Conservation (phyloP, 2,888 invertebrate species). For the Drosophila melanosoma region DNA sequence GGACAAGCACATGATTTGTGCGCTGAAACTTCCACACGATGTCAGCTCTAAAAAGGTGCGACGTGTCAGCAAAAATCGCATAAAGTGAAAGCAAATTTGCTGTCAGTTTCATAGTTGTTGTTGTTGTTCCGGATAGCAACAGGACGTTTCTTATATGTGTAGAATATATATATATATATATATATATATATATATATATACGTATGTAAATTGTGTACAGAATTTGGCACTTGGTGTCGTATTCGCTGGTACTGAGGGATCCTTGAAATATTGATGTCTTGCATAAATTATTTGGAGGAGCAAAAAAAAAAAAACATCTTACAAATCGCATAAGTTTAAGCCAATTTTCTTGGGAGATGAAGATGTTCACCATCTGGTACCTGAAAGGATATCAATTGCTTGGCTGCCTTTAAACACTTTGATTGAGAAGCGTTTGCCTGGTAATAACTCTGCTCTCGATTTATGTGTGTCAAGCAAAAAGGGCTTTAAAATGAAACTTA, state of each 20-base stretch:
- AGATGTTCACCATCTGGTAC: constrained; percentile 17
- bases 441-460: constrained; percentile 11
- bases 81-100: constrained; percentile 70
- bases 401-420: constrained; percentile 39
- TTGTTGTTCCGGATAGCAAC: constrained; percentile 43
- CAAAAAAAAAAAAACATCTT: constrained; percentile 43
- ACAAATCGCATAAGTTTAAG: constrained; percentile 76
- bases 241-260: constrained; percentile 20
- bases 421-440: constrained; percentile 19
- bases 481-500: neutral
- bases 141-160: constrained; percentile 23
- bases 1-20: constrained; percentile 29
- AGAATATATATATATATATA: constrained; percentile 17
- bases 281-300: constrained; percentile 68
- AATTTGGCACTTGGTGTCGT: constrained; percentile 41
- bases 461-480: constrained; percentile 5
- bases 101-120: constrained; percentile 45
- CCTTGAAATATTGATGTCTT: constrained; percentile 67
- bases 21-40: neutral
- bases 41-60: constrained; percentile 61
- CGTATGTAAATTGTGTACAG: constrained; percentile 21
- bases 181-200: neutral
- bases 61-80: constrained; percentile 75
- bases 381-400: constrained; percentile 50
- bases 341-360: constrained; percentile 61